Base-by-base conservation (phyloP, 2,797 vertebrate genomes). In the Eospalax fontanierii region DNA sequence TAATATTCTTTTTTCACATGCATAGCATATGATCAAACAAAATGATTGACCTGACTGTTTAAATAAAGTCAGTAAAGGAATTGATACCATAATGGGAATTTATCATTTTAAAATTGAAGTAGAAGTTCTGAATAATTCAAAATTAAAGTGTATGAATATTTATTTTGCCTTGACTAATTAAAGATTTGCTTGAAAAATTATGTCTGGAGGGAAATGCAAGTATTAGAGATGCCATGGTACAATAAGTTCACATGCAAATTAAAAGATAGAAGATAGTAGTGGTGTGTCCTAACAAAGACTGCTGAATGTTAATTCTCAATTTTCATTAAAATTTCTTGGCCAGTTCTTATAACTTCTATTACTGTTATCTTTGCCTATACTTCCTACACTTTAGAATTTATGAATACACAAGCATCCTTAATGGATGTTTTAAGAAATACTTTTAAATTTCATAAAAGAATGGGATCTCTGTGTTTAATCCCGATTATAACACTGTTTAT, bases 81-180 rank as follows among this genome's bases (percentile, higher is more conserved):
- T 0, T 95, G 79, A 87, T 84, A 59, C 22, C 26, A 43, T 24
- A 26, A 86, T 73, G 15, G 38, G 2, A 92, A 89, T 74, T 70
- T 78, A 70, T 84, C n/a, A 70, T 78, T 93, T 93, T 85, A 80
- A 92, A 97, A 96, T 85, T 81, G 19, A 76, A 92, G 88, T 66
- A 88, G 63, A 61, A 94, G n/a, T 71, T 92, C 1, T 24, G 86
- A 96, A 87, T 89, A 91, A 92, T 82, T 87, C 50, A 96, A 87
- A 96, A 87, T 84, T 90, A 84, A 57, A 90, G 54, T 59, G 4
- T 84, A 91, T 95, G 89, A 89, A 96, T 97, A 96, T 94, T 96
- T 96, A 95, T 92, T 95, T 97, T 94, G 14, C 50, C 75, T 94
- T 93, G 57, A 91, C 93, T 95, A 96, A 96, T 96, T 96, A 97